Conservation (phyloP, 2,113 vertebrate species). For the Rhizomys pruinosus region DNA sequence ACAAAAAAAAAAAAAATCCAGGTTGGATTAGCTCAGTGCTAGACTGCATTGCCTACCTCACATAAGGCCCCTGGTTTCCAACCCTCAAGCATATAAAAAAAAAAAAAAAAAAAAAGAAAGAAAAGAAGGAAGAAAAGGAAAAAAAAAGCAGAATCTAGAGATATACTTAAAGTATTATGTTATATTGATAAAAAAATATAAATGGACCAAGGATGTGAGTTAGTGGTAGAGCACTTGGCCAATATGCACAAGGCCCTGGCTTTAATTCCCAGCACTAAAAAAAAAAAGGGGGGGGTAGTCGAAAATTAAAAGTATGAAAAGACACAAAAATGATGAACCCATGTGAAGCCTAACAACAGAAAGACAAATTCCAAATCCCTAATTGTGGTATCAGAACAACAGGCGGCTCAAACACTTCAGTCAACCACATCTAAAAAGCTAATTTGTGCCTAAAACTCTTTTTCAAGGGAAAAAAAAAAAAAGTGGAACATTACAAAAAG, state of each 20-base stretch:
- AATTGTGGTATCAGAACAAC: neutral
- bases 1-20: too few relatives aligned
- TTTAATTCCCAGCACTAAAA: neutral
- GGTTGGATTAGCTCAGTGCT: neutral
- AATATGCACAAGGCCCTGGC: neutral
- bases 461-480: neutral
- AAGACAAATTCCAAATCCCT: neutral
- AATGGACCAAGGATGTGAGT: too few relatives aligned
- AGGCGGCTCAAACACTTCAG: neutral
- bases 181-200: too few relatives aligned
- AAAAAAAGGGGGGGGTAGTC: neutral
- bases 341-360: conserved; percentile 28
- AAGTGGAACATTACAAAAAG: neutral
- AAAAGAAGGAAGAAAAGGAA: neutral
- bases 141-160: neutral
- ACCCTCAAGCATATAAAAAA: too few relatives aligned
- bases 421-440: conserved; percentile 28
- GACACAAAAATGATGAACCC: neutral
- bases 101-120: too few relatives aligned
- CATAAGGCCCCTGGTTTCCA: neutral
- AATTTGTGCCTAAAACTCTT: neutral
- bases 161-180: too few relatives aligned
- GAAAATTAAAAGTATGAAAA: neutral
- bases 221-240: too few relatives aligned
- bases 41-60: neutral